A percentile compares a stretch with the other conserved stretches of the same genome.
Evolutionary conservation across 2,888 invertebrate genomes (phyloP).

Genomic region (Oasisia sp.): DNA sequence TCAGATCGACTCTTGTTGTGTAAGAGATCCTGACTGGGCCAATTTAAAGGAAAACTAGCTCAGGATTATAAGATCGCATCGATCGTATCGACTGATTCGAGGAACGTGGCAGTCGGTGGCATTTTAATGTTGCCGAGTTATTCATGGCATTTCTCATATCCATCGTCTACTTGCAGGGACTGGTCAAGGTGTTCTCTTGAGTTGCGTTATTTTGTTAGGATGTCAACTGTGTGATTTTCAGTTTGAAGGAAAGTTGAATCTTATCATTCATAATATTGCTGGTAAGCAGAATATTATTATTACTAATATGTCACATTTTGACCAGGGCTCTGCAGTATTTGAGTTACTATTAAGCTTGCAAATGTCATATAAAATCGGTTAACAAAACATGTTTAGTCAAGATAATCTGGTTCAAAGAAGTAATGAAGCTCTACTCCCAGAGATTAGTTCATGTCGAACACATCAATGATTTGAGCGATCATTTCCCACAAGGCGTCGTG

Average conservation of each 20-base stretch:
- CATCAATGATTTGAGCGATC: neutral
- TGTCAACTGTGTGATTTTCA: neutral
- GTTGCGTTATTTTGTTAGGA: neutral
- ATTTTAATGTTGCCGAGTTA: neutral
- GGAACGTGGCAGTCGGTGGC: neutral
- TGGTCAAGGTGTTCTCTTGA: neutral
- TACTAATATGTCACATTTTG: neutral
- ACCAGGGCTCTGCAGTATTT: neutral
- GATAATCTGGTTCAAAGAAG: neutral
- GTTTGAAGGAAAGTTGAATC: neutral
- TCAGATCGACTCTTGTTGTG: neutral
- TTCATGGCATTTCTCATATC: neutral
- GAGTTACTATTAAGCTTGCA: no score
- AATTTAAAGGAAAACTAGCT: neutral
- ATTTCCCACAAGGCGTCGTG: neutral
- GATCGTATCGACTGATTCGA: neutral
- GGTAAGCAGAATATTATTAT: neutral
- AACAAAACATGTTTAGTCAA: neutral
- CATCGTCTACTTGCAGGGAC: neutral
- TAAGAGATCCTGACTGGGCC: neutral
- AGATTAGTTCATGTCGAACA: neutral
- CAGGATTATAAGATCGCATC: neutral
- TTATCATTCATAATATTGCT: neutral
- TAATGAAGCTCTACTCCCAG: neutral
- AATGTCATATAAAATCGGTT: neutral